Base-by-base conservation (phyloP, 2,888 invertebrate genomes). In the Tryphoninae sp. region DNA sequence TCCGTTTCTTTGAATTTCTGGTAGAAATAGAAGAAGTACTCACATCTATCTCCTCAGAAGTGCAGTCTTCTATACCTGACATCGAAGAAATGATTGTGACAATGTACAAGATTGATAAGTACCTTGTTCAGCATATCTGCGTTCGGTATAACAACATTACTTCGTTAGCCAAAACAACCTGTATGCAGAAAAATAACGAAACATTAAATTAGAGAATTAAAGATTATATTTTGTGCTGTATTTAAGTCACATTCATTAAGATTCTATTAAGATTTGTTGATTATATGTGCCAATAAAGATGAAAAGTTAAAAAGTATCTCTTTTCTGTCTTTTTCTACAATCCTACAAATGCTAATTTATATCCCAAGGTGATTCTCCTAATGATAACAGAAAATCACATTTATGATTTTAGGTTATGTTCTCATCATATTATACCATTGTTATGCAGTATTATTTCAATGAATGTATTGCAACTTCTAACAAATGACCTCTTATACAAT, bases 31-130 rank as follows among this genome's bases (percentile, higher is more conserved):
- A 78, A 13, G 74, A 80, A n/a, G 49, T 49, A 19, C 62, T 71
- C 9, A 69, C 68, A 2, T 77, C 79, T 42, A 81, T 78, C 51
- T 83, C 69, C 4, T 53, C 72, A n/a, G 68, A 82, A 49, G 64
- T 53, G 42, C 55, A 45, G 53, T 79, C 76, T 45, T 68, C 58
- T 51, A 33, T 65, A 59, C 22, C 72, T 40, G 81, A 74, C 81
- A 75, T 78, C 40, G 73, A 51, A 74, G 22, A 16, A 23, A 26
- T 22, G 16, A 53, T n/a, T 68, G 16, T 77, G 13, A 26, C 45
- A 8, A 58, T 45, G 0, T 4, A 59, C 13, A 7, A 3, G 6
- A 26, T 11, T 7, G 8, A 33, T 4, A 9, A 16, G 13, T 23
- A 2, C 19, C 16, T 49, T 19, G 33, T 23, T n/a, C 23, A 49